These are phyloP conservation scores for Rhynchopsitta pachyrhyncha DNA, from an alignment of 2,113 vertebrate species.

Conservation along the genomic window DNA sequence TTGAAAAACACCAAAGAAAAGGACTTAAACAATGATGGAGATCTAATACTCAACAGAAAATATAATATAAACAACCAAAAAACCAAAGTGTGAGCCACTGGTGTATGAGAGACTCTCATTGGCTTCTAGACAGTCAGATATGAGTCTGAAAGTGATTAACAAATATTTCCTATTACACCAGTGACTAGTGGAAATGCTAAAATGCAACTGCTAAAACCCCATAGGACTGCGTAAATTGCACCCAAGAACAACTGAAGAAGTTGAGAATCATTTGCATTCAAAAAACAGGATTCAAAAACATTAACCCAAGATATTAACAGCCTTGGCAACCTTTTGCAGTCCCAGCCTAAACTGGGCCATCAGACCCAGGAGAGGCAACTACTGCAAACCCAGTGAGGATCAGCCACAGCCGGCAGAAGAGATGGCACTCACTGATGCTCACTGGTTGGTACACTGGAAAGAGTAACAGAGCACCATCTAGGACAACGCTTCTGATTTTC, in stretches of 20 bases:
- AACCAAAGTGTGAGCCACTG: background rate
- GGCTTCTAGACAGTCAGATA: background rate
- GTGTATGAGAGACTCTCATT: background rate
- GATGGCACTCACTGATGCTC: fast-evolving
- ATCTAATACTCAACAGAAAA: background rate
- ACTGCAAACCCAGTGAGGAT: background rate
- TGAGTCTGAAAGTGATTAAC: background rate
- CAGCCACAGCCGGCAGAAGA: background rate
- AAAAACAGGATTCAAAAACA: background rate
- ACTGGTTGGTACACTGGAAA: background rate
- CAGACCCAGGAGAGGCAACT: background rate
- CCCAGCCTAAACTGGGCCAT: background rate
- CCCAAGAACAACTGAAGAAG: background rate
- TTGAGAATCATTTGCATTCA: fast-evolving
- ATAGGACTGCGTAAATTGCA: background rate
- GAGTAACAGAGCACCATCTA: background rate
- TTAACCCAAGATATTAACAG: background rate
- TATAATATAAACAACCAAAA: background rate
- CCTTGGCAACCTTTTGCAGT: fast-evolving
- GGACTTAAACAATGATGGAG: background rate
- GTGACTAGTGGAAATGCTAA: background rate
- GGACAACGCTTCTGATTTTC: background rate
- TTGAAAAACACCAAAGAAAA: background rate
- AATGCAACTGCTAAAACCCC: background rate
- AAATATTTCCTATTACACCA: background rate